Conservation (phyloP, 23 tunicate species). For the Corella eumyota region DNA sequence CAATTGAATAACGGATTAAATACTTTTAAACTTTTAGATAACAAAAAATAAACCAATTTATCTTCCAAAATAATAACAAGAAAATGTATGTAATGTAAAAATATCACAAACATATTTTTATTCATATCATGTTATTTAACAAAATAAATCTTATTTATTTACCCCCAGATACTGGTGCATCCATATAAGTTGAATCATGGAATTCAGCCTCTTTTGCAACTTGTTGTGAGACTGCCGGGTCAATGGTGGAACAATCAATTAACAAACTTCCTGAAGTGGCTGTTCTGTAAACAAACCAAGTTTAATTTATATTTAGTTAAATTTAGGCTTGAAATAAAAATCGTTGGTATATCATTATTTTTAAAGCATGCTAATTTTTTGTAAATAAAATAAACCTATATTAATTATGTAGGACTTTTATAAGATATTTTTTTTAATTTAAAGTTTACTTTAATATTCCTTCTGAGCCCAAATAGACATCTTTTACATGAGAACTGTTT, state of each 20-base stretch:
- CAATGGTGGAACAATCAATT: conserved; percentile 96
- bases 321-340: no score
- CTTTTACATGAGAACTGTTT: conserved; percentile 77
- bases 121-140: no score
- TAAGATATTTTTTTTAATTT: no score
- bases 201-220: conserved; percentile 40
- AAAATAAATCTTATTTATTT: not conserved
- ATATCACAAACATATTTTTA: no score
- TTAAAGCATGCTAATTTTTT: no score
- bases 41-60: no score
- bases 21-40: not conserved
- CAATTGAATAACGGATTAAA: no score
- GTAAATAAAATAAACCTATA: no score
- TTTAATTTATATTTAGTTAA: not conserved
- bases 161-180: conserved; percentile 95
- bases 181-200: conserved; percentile 62
- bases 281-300: conserved; percentile 9
- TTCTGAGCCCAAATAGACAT: conserved; percentile 56
- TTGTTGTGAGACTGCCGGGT: conserved; percentile 70
- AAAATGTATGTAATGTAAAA: no score
- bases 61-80: no score
- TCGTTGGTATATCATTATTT: no score
- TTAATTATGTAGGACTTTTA: no score
- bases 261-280: conserved; percentile 35
- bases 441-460: conserved; percentile 50